A percentile compares a stretch with the other conserved stretches of the same genome.
Evolutionary conservation across 2,888 invertebrate genomes (phyloP).

Genomic region (Xestia c-nigrum): DNA sequence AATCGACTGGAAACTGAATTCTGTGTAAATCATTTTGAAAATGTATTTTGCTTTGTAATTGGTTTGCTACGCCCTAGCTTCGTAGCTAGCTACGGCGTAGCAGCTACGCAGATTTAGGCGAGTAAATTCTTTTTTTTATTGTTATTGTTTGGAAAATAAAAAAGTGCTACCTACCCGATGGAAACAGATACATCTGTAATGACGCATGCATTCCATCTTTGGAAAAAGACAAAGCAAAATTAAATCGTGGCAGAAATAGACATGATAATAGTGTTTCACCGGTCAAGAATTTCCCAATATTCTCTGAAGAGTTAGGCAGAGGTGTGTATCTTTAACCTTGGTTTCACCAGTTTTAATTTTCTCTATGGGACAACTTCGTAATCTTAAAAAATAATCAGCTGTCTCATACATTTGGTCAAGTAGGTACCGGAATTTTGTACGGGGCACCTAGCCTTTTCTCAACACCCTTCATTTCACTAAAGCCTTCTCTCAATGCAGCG

Average conservation of each 20-base stretch:
- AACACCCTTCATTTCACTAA: no score
- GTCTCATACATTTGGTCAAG: no score
- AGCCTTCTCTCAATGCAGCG: no score
- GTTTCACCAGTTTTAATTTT: neutral
- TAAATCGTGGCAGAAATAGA: neutral
- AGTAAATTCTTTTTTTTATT: neutral
- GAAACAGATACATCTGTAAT: neutral
- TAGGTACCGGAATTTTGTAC: no score
- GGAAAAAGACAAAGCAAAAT: neutral
- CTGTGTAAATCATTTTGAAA: conserved; percentile 22
- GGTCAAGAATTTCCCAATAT: neutral
- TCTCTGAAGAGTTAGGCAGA: no score
- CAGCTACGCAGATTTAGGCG: neutral
- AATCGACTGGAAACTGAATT: conserved; percentile 32
- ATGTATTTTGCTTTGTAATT: conserved; percentile 20
- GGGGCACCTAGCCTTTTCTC: no score
- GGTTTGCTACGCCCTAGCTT: conserved; percentile 23
- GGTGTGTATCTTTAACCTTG: neutral
- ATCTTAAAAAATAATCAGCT: no score
- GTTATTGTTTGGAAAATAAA: neutral
- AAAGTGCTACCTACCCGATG: neutral
- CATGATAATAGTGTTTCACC: no score
- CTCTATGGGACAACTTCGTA: no score
- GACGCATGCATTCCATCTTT: neutral
- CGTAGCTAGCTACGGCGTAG: conserved; percentile 17